Conservation (phyloP, 2,797 vertebrate genomes). For the Sebastes iracundus region DNA sequence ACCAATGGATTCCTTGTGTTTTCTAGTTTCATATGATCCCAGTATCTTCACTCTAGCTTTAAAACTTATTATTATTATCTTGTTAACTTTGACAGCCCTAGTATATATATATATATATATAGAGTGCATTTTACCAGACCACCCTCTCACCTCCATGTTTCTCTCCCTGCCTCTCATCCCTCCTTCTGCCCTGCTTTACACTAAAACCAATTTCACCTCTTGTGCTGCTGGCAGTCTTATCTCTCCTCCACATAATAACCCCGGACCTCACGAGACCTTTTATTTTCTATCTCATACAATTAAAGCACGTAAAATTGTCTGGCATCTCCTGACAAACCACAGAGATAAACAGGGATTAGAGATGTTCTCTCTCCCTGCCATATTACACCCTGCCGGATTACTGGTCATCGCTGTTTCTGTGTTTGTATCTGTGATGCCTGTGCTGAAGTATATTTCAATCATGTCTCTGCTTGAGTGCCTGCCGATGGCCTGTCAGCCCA, state of each 20-base stretch:
- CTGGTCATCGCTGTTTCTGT: background rate
- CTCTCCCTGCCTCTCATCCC: background rate
- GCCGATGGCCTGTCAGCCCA: background rate
- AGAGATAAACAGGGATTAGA: slow-evolving; percentile 21
- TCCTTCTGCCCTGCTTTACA: background rate
- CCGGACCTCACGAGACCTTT: background rate
- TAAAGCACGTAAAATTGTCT: background rate
- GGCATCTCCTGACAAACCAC: slow-evolving; percentile 9
- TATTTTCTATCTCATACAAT: slow-evolving; percentile 3
- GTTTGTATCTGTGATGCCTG: background rate
- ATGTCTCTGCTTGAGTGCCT: slow-evolving; percentile 1
- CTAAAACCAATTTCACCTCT: background rate
- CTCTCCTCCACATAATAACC: slow-evolving; percentile 7
- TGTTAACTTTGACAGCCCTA: too few species aligned
- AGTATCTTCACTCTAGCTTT: too few species aligned
- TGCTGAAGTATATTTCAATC: background rate
- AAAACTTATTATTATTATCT: too few species aligned
- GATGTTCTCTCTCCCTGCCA: background rate
- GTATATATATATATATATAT: background rate
- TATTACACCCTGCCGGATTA: slow-evolving; percentile 3
- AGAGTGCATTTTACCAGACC: background rate
- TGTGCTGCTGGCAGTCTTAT: background rate
- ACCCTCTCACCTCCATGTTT: background rate
- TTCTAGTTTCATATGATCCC: too few species aligned
- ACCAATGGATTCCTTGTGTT: too few species aligned